Conservation (phyloP, 2,113 vertebrate genomes). For the Phainopepla nitens region DNA sequence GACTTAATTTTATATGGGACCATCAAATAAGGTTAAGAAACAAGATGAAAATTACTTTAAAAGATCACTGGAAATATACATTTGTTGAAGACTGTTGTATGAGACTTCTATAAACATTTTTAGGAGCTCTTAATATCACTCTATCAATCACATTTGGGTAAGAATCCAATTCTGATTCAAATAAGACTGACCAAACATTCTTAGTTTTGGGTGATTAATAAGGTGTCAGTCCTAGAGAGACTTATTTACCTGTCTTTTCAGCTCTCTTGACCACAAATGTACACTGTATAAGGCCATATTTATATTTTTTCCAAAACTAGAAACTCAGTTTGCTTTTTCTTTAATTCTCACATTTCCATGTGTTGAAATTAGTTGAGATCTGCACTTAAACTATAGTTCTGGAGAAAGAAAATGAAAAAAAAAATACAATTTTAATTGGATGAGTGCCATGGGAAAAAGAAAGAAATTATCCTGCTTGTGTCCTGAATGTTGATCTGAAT, state of each 20-base stretch:
- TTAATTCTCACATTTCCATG: neutral
- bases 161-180: neutral
- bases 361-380: neutral
- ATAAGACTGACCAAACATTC: neutral
- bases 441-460: neutral
- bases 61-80: neutral
- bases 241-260: neutral
- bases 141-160: neutral
- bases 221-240: neutral
- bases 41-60: neutral
- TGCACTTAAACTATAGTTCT: neutral
- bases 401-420: neutral
- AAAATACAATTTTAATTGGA: neutral
- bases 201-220: neutral
- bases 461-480: neutral
- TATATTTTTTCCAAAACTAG: neutral
- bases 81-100: neutral
- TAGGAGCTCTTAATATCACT: neutral
- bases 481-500: neutral
- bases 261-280: neutral
- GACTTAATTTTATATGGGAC: neutral
- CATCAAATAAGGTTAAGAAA: neutral
- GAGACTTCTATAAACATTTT: neutral
- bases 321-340: neutral
- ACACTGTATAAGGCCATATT: fast-evolving